phyloP scores from a whole-genome alignment of 2,797 vertebrate genomes.

The Microchirus variegatus region DNA sequence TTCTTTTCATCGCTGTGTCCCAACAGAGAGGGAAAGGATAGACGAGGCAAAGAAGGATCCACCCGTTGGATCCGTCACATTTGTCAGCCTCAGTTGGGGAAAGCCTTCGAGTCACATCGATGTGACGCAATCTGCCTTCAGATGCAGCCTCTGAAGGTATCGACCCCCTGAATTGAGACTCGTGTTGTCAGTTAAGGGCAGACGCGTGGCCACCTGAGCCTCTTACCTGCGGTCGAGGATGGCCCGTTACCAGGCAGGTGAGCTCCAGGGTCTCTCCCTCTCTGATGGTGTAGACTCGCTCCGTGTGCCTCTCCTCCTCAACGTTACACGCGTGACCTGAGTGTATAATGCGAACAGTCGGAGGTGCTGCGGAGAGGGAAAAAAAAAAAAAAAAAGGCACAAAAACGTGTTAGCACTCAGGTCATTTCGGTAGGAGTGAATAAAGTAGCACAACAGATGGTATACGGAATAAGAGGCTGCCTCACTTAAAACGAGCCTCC shows the following conservation, averaged over 20 bases:
- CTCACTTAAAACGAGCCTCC: conserved; percentile 37
- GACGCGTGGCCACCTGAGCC: neutral
- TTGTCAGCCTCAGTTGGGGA: too few species aligned
- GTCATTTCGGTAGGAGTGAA: conserved; percentile 37
- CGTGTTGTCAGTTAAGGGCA: neutral
- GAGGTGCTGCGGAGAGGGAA: conserved; percentile 83
- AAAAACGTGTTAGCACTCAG: conserved; percentile 40
- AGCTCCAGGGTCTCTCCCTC: conserved; percentile 97
- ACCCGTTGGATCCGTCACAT: too few species aligned
- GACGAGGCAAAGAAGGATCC: too few species aligned
- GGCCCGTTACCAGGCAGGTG: conserved; percentile 94
- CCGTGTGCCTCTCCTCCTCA: conserved; percentile 95
- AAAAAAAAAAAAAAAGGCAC: neutral
- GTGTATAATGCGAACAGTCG: conserved; percentile 94
- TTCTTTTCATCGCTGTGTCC: neutral
- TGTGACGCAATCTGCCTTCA: too few species aligned
- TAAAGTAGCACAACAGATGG: conserved; percentile 47
- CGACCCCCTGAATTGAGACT: too few species aligned
- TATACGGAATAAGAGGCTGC: conserved; percentile 48
- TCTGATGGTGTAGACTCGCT: conserved; percentile 95
- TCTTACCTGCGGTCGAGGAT: conserved; percentile 96
- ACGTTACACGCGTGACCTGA: conserved; percentile 96
- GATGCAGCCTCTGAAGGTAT: too few species aligned
- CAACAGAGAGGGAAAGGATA: too few species aligned
- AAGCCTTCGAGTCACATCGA: too few species aligned